A percentile compares a stretch with the other conserved stretches of the same genome.
Conservation (phyloP, 2,797 vertebrate species). For the Spatula clypeata region DNA sequence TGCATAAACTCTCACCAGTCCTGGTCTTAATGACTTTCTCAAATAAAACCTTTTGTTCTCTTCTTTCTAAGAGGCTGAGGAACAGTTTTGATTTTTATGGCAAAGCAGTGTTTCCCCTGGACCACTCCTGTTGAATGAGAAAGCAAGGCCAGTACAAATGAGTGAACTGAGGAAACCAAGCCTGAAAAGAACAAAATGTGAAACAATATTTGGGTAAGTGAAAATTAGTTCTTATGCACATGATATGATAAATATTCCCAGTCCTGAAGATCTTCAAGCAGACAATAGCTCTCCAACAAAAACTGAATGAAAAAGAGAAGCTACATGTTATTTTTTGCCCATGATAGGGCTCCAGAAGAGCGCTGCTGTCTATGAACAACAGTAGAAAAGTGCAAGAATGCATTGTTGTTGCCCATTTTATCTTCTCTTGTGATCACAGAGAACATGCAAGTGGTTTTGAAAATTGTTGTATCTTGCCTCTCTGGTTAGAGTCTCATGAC, state of each 20-base stretch:
- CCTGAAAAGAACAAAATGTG: background rate
- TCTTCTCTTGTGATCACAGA: background rate
- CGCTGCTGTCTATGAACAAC: background rate
- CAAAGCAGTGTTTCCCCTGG: background rate
- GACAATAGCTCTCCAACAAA: background rate
- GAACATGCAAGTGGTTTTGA: background rate
- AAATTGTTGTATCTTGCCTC: background rate
- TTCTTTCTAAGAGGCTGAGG: background rate
- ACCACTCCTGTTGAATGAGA: background rate
- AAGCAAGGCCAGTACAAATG: background rate
- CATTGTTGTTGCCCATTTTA: rapidly evolving
- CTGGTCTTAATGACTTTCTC: background rate
- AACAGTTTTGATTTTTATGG: background rate
- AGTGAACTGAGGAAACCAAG: background rate
- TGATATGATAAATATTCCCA: background rate
- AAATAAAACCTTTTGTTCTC: background rate
- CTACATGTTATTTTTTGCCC: background rate
- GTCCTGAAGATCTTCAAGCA: background rate
- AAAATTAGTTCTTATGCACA: background rate
- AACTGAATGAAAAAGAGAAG: background rate
- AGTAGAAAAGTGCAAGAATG: background rate
- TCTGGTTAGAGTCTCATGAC: background rate
- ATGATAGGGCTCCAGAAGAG: background rate
- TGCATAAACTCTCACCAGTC: background rate
- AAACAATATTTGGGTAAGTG: background rate